Base-by-base conservation (phyloP, 2,797 vertebrate genomes). In the Arnoldichthys spilopterus region DNA sequence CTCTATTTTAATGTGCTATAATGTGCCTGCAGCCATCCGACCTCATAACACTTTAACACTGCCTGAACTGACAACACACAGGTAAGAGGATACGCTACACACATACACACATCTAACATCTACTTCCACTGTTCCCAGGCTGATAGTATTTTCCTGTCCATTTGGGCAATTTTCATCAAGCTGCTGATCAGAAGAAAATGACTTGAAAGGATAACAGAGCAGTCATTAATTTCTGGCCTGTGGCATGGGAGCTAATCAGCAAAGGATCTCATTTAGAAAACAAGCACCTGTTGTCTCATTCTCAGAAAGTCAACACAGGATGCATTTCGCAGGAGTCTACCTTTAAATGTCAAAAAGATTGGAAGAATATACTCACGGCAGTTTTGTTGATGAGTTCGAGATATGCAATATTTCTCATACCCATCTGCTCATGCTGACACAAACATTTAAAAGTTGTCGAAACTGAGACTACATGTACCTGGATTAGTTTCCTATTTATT, bases 241-340 rank as follows among this genome's bases (percentile, higher is more conserved):
- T 4, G 3, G 76, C 34, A 40, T 45, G 43, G 30, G 71, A n/a
- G 18, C 11, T 28, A 30, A 70, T 40, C 54, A 59, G 15, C 26
- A 61, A 28, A 16, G 40, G 66, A 64, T 56, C 12, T 72, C 16
- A 40, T 71, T 63, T 71, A 22, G 45, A 71, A 78, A 62, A 43
- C 30, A 28, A 30, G 5, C 37, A 43, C 37, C 24, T 6, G 37
- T 24, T 24, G 47, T 4, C 20, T 4, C 47, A 53, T 16, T 53
- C 34, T 53, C n/a, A 67, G 37, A 45, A 20, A 20, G 20, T 34
- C 16, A 62, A 34, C 6, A 40, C 34, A 43, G n/a, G 22, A 45
- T 11, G 22, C 8, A 32, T 15, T 4, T 2, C 30, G 7, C 67
- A 70, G 24, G 20, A 70, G 67, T 53, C 26, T 51, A 51, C 30